phyloP scores from a whole-genome alignment of 2,797 vertebrate species.

The Peromyscus eremicus region DNA sequence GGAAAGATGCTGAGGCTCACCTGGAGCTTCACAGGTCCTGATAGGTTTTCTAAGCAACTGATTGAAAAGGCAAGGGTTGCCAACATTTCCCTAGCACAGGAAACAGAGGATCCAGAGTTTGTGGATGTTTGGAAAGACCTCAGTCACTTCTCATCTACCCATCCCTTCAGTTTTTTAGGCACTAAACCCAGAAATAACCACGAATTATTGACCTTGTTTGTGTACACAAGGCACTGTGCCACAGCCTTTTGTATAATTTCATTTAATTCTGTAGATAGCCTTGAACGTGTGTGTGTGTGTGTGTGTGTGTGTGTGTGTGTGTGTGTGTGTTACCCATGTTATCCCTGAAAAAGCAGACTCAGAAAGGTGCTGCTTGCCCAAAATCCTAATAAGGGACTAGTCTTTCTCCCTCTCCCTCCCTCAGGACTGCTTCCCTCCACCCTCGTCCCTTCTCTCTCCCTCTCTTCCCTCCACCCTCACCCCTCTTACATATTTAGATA shows the following conservation, averaged over 20 bases:
- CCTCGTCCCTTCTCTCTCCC: neutral
- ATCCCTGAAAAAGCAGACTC: neutral
- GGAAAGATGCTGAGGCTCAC: neutral
- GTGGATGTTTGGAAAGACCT: conserved; percentile 34
- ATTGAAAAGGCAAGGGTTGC: neutral
- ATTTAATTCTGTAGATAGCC: conserved; percentile 43
- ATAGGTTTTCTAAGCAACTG: conserved; percentile 41
- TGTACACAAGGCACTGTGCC: neutral
- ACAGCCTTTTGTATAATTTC: conserved; percentile 56
- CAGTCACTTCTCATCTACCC: neutral
- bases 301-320: neutral
- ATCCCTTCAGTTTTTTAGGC: conserved; percentile 43
- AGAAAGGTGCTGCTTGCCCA: conserved; percentile 8
- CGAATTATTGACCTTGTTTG: neutral
- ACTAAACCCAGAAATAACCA: conserved; percentile 51
- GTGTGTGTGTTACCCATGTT: neutral
- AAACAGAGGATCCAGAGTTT: conserved; percentile 29
- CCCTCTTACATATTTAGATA: too few relatives aligned
- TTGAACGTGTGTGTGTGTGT: neutral
- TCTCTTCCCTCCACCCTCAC: neutral
- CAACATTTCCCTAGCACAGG: neutral
- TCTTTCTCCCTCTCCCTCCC: neutral
- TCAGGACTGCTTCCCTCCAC: neutral
- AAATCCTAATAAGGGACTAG: neutral
- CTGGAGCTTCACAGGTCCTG: neutral